Evolutionary conservation across 2,797 vertebrate genomes (phyloP), one percentile per base, ranked within the genome.

Genomic region (Lophura swinhoii): DNA sequence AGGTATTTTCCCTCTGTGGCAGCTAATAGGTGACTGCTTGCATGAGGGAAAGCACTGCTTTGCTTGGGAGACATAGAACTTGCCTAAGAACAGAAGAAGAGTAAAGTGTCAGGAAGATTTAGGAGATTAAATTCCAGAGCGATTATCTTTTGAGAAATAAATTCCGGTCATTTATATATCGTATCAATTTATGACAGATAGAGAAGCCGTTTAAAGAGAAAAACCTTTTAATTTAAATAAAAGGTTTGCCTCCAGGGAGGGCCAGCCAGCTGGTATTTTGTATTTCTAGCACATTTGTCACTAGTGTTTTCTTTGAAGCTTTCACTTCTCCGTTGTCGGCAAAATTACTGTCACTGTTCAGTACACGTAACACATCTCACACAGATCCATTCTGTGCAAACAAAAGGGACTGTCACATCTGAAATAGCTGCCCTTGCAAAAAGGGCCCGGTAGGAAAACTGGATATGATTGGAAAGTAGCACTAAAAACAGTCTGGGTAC

Each of bases 261-360:
- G 76, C 13, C 48, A 56, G 35, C 49, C 79, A 94, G 55, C 64
- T 91, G 73, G 28, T 37, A 79, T 71, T 75, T 82, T 41, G 24
- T 81, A 67, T 94, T 96, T 91, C 58, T 56, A 64, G 46, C 26
- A 35, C 58, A 63, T 84, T 87, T 94, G 43, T 82, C 70, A 67
- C 49, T 70, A 37, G 67, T 31, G 15, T 24, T 93, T 91, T 18
- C 58, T 94, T 86, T 46, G n/a, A 88, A 75, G 67, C 80, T 71
- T 87, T 92, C 68, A 39, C 4, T 88, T 90, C 64, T 44, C 58
- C 48, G 4, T 51, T 83, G 76, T 80, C 16, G 6, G 23, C 44
- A 84, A 80, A 94, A 93, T 89, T 74, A 60, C 66, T 63, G 60
- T 44, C 53, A 43, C 22, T 6, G 0, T 55, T 95, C 72, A 70